Conservation (phyloP, 2,888 invertebrate species). For the Nineta flava region DNA sequence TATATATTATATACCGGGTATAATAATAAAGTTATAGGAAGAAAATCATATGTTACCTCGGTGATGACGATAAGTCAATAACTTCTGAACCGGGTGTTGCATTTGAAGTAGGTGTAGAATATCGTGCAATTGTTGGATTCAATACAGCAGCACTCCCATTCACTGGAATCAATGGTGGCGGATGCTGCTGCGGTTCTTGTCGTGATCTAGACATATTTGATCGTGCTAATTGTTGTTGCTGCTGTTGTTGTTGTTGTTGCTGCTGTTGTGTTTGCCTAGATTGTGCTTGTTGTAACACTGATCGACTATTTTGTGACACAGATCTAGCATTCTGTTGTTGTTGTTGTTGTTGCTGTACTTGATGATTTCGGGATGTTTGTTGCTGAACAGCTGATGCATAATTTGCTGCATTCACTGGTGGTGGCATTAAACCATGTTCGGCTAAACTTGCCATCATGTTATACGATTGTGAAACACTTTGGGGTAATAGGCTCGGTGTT, state of each 20-base stretch:
- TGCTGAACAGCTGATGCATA: constrained; percentile 28
- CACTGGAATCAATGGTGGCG: constrained; percentile 37
- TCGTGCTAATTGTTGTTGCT: constrained; percentile 6
- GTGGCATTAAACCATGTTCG: constrained; percentile 17
- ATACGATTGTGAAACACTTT: constrained; percentile 24
- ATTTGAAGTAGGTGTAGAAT: constrained; percentile 5
- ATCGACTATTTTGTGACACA: constrained; percentile 21
- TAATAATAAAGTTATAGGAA: too few relatives aligned
- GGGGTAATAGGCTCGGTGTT: constrained; percentile 17
- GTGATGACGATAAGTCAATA: constrained; percentile 35
- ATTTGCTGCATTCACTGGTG: constrained; percentile 20
- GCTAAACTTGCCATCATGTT: constrained; percentile 27
- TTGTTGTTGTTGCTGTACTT: constrained; percentile 22
- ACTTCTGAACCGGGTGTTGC: constrained; percentile 25
- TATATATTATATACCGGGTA: too few relatives aligned
- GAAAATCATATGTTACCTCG: constrained; percentile 27
- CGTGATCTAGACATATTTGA: constrained; percentile 18
- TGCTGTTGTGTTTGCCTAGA: constrained; percentile 19
- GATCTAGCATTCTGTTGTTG: constrained; percentile 20
- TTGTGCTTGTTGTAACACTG: constrained; percentile 19
- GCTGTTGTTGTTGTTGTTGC: constrained; percentile 14
- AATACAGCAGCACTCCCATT: constrained; percentile 4
- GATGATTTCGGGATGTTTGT: constrained; percentile 21
- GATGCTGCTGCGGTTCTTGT: constrained; percentile 20
- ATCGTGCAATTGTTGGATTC: constrained; percentile 6